phyloP scores from a whole-genome alignment of 2,113 vertebrate species.

The Empidonax traillii region DNA sequence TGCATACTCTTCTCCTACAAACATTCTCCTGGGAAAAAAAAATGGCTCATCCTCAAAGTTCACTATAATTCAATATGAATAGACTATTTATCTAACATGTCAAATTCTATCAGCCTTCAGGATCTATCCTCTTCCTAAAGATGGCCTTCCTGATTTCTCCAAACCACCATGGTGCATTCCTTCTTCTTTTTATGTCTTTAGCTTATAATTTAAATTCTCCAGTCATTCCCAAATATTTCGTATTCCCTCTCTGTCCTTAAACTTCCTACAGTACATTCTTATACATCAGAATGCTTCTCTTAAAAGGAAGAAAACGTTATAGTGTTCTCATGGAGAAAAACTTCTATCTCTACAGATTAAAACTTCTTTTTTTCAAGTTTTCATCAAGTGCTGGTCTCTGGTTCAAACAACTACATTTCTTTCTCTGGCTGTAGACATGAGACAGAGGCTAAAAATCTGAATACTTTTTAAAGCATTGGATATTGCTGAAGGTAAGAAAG shows the following conservation, averaged over 20 bases:
- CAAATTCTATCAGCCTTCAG: not conserved
- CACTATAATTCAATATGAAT: not conserved
- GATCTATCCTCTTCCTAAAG: not conserved
- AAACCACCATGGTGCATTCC: not conserved
- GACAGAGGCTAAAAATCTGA: not conserved
- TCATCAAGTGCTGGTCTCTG: not conserved
- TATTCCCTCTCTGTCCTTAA: not conserved
- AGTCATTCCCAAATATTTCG: not conserved
- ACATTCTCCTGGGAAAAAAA: not conserved
- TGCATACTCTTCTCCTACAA: not conserved
- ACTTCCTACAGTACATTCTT: not conserved
- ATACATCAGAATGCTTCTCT: not conserved
- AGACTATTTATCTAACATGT: not conserved
- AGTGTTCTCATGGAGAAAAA: not conserved
- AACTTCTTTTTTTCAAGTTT: not conserved
- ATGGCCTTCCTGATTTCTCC: not conserved
- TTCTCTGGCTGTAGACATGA: not conserved
- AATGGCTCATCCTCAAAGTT: not conserved
- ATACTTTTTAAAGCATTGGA: not conserved
- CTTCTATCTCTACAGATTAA: not conserved
- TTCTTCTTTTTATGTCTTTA: not conserved
- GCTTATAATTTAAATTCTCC: not conserved
- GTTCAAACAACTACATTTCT: not conserved
- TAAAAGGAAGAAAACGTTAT: not conserved
- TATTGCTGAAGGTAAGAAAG: not conserved